Evolutionary conservation across 2,113 vertebrate genomes (phyloP).

Genomic region (Trochalopteron elliotii): DNA sequence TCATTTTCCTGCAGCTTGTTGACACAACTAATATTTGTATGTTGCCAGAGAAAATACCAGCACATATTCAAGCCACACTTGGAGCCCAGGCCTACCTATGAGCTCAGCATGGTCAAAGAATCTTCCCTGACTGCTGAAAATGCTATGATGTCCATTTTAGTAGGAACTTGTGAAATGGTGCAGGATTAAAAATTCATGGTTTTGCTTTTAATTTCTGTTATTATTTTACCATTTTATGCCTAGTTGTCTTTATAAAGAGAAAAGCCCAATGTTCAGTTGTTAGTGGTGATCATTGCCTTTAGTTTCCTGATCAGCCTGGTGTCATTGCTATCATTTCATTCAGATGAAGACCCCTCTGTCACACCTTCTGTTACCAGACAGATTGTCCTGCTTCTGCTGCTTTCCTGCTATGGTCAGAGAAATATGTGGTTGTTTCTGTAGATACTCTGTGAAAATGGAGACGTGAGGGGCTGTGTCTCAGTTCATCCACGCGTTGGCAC

Average conservation of each 20-base stretch:
- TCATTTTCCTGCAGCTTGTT: neutral
- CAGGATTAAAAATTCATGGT: neutral
- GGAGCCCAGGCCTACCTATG: neutral
- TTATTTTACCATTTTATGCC: neutral
- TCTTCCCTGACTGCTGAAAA: neutral
- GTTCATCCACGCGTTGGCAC: accelerated
- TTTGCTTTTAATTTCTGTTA: neutral
- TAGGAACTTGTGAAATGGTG: neutral
- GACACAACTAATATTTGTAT: neutral
- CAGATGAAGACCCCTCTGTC: neutral
- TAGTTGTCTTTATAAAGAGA: neutral
- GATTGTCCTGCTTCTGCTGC: neutral
- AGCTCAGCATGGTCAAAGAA: neutral
- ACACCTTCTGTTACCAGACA: neutral
- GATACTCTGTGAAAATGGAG: neutral
- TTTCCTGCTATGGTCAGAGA: neutral
- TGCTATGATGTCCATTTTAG: neutral
- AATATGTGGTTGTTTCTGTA: neutral
- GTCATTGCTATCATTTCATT: neutral
- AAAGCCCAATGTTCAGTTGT: neutral
- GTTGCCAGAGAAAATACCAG: neutral
- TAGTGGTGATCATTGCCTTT: neutral
- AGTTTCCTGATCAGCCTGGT: neutral
- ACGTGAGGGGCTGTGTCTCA: neutral
- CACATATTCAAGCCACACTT: neutral